Conservation (phyloP, 2,888 invertebrate genomes). For the Dynastes hyllus region DNA sequence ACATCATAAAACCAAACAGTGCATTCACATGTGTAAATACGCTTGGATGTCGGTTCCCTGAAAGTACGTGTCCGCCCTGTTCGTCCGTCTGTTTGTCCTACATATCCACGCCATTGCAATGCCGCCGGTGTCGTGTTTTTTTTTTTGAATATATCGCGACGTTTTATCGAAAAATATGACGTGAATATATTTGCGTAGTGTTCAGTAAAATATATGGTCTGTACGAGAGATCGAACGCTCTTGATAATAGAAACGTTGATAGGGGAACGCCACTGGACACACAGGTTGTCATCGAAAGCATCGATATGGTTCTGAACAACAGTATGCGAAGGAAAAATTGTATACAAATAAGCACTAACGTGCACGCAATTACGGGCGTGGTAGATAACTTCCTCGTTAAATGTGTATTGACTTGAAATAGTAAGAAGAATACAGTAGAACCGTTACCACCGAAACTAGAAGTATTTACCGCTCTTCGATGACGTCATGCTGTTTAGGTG, state of each 20-base stretch:
- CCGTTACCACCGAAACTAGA: too few species aligned
- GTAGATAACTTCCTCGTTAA: too few species aligned
- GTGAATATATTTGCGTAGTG: conserved; percentile 40
- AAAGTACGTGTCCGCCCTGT: conserved; percentile 8
- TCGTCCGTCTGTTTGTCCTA: neutral
- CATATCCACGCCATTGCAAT: neutral
- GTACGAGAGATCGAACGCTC: neutral
- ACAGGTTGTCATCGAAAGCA: neutral
- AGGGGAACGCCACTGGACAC: neutral
- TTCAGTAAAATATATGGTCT: conserved; percentile 28
- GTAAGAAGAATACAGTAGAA: too few species aligned
- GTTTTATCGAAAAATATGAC: conserved; percentile 50
- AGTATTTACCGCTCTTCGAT: too few species aligned
- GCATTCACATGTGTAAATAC: conserved; percentile 50
- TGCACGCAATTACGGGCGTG: too few species aligned
- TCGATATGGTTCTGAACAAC: neutral
- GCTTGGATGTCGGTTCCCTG: conserved; percentile 12
- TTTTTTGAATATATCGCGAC: conserved; percentile 5
- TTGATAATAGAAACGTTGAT: conserved; percentile 1
- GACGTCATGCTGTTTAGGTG: too few species aligned
- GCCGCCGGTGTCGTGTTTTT: neutral
- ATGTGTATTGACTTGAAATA: too few species aligned
- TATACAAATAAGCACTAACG: too few species aligned
- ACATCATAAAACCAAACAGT: conserved; percentile 51
- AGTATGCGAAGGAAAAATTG: too few species aligned